Evolutionary conservation across 2,113 vertebrate species (phyloP).

Genomic region (Nansenia antarctica): DNA sequence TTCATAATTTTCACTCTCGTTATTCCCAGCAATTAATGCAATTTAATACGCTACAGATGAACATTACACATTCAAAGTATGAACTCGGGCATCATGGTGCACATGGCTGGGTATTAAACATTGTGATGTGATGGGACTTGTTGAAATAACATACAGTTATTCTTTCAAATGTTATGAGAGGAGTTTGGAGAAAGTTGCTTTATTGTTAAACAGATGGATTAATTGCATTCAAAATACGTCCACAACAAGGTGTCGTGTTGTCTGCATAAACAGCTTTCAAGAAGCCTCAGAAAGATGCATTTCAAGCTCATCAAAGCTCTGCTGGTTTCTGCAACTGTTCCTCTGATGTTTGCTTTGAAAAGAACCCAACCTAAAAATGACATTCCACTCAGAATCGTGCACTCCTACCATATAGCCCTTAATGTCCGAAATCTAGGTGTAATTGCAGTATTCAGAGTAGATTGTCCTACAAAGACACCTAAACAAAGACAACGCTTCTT

Average conservation of each 20-base stretch:
- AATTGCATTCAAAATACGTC: conserved; percentile 63
- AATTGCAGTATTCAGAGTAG: too few relatives aligned
- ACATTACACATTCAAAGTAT: conserved; percentile 28
- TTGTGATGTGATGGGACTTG: background rate
- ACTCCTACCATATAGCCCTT: background rate
- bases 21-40: conserved; percentile 45
- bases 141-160: background rate
- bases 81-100: conserved; percentile 23
- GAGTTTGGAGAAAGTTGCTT: background rate
- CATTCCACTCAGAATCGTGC: background rate
- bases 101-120: background rate
- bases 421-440: too few relatives aligned
- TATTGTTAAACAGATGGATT: conserved; percentile 60
- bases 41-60: conserved; percentile 29
- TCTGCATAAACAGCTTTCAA: conserved; percentile 60
- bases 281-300: conserved; percentile 11
- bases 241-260: conserved; percentile 56
- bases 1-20: conserved; percentile 46
- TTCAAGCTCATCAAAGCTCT: conserved; percentile 27
- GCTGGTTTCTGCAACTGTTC: conserved; percentile 23
- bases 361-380: background rate
- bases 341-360: conserved; percentile 1
- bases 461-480: too few relatives aligned
- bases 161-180: background rate
- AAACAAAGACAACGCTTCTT: too few relatives aligned